These are phyloP conservation scores for Acronicta alni DNA, from an alignment of 2,888 invertebrate species.

Conservation along the genomic window DNA sequence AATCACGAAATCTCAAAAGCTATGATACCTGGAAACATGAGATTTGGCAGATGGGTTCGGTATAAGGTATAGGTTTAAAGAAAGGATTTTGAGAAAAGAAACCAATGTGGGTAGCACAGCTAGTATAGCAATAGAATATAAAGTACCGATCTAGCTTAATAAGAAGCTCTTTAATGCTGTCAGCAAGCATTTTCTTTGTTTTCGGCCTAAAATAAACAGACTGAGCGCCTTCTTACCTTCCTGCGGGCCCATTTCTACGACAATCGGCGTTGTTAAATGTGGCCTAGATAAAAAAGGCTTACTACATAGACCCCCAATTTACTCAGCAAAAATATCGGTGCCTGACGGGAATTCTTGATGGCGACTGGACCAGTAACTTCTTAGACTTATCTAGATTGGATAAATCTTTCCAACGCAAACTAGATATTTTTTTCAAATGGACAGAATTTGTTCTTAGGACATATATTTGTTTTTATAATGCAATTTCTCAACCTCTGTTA, in stretches of 20 bases:
- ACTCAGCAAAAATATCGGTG: constrained; percentile 51
- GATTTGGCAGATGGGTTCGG: too few relatives aligned
- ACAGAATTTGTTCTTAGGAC: neutral
- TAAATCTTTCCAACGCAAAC: constrained; percentile 31
- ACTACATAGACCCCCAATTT: constrained; percentile 44
- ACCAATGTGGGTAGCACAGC: too few relatives aligned
- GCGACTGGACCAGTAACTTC: constrained; percentile 43
- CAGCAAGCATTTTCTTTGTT: constrained; percentile 23
- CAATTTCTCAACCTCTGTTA: too few relatives aligned
- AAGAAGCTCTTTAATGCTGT: constrained; percentile 43
- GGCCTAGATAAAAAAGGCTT: constrained; percentile 56
- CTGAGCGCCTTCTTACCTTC: constrained; percentile 30
- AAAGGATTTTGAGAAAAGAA: neutral
- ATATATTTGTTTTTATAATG: too few relatives aligned
- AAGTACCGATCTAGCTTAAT: constrained; percentile 18
- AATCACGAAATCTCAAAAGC: constrained; percentile 15
- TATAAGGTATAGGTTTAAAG: too few relatives aligned
- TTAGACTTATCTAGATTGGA: constrained; percentile 50
- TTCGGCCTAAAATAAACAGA: constrained; percentile 35
- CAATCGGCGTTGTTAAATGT: constrained; percentile 48
- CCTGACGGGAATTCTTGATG: constrained; percentile 54
- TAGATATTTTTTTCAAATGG: constrained; percentile 10
- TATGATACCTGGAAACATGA: too few relatives aligned
- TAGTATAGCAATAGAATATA: constrained; percentile 49
- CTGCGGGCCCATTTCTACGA: constrained; percentile 42